phyloP scores from a whole-genome alignment of 2,888 invertebrate genomes.

The Microchrysa polita region DNA sequence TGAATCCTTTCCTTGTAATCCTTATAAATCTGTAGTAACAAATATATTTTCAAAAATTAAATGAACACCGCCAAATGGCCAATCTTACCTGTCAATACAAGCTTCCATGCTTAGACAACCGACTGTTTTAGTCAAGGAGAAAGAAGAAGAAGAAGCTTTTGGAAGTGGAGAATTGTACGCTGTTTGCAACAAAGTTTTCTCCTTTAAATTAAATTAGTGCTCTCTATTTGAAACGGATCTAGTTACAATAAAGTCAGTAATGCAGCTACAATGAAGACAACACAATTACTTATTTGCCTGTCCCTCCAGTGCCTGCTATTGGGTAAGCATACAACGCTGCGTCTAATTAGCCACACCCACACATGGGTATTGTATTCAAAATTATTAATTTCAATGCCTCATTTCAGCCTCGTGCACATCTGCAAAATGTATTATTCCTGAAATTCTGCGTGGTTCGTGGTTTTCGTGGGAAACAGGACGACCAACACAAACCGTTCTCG shows the following conservation, averaged over 20 bases:
- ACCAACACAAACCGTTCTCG: conserved; percentile 84
- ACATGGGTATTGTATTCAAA: background rate
- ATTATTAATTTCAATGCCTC: background rate
- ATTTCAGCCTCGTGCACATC: conserved; percentile 19
- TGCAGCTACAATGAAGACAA: background rate
- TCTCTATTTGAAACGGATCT: background rate
- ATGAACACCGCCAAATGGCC: no score
- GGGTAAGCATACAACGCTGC: background rate
- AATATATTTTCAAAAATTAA: no score
- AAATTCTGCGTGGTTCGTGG: conserved; percentile 86
- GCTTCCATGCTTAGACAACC: no score
- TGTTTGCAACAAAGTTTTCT: no score
- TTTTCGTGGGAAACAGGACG: conserved; percentile 89
- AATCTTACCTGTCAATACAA: no score
- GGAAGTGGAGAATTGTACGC: no score
- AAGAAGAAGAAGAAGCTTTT: no score
- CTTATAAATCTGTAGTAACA: no score
- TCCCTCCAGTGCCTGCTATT: background rate
- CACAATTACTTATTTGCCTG: background rate
- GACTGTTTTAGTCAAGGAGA: no score
- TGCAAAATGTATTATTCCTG: conserved; percentile 75
- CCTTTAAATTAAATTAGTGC: background rate
- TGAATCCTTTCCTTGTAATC: no score
- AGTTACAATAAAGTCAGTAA: background rate
- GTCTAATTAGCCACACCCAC: conserved; percentile 1